These are phyloP conservation scores for Actenoides hombroni DNA, from an alignment of 2,113 vertebrate species.

Conservation along the genomic window DNA sequence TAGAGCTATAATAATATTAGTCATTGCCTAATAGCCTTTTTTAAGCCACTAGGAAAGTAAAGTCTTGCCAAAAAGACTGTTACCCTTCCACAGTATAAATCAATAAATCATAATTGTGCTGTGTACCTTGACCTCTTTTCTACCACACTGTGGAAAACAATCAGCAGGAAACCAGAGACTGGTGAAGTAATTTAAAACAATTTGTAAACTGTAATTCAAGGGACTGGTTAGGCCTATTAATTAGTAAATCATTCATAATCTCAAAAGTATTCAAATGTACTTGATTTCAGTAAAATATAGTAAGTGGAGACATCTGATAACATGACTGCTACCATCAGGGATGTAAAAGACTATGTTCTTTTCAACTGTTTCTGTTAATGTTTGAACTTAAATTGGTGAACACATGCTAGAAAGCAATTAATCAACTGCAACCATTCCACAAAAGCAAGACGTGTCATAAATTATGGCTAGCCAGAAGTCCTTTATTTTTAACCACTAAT, in stretches of 20 bases:
- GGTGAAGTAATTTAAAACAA: constrained; percentile 3
- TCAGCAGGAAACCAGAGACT: not conserved
- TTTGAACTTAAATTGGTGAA: not conserved
- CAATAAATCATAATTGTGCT: constrained; percentile 33
- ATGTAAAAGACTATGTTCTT: not conserved
- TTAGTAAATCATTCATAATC: not conserved
- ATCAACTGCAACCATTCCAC: not conserved
- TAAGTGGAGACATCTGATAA: not conserved
- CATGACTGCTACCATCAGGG: not conserved
- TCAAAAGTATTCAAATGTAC: not conserved
- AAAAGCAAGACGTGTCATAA: not conserved
- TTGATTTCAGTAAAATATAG: not conserved
- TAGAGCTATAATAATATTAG: constrained; percentile 40
- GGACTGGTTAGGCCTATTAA: not conserved
- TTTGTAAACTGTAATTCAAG: not conserved
- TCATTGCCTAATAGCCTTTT: constrained; percentile 13
- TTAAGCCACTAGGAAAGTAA: not conserved
- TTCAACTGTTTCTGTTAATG: not conserved
- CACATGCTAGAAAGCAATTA: not conserved
- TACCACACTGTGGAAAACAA: not conserved
- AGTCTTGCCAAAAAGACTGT: constrained; percentile 31
- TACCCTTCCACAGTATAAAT: constrained; percentile 12
- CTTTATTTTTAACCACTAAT: not conserved
- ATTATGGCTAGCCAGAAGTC: not conserved
- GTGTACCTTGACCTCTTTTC: constrained; percentile 2